These are phyloP conservation scores for Eulemur coronatus DNA, from an alignment of 2,797 vertebrate species.

Conservation along the genomic window DNA sequence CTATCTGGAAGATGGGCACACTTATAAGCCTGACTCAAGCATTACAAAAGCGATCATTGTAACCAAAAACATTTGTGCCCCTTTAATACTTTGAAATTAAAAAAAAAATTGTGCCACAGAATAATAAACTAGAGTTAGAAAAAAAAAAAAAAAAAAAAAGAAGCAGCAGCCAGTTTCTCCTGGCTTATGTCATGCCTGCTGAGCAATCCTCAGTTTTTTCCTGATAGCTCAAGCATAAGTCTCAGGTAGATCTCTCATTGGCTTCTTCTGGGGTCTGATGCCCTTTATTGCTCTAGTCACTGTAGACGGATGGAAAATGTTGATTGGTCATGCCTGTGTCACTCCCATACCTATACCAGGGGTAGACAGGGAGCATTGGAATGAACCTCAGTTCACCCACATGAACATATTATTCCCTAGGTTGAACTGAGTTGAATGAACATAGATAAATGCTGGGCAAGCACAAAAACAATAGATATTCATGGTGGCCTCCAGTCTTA, in stretches of 20 bases:
- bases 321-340: neutral
- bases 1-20: no score
- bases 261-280: neutral
- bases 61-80: no score
- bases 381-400: neutral
- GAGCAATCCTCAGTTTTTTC: neutral
- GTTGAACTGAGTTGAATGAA: neutral
- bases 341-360: neutral
- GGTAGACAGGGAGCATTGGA: neutral
- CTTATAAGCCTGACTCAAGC: no score
- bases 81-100: no score
- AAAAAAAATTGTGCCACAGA: no score
- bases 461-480: neutral
- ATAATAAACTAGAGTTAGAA: no score
- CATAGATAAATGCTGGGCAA: neutral
- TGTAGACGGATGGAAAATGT: neutral
- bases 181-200: neutral
- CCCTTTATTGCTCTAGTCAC: neutral
- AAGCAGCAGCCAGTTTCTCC: neutral
- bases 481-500: neutral
- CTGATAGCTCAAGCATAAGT: neutral
- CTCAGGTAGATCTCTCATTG: neutral
- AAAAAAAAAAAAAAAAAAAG: no score
- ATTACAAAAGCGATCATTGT: no score
- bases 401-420: neutral